Conservation (phyloP, 2,113 vertebrate species). For the Leucopternis melanops region DNA sequence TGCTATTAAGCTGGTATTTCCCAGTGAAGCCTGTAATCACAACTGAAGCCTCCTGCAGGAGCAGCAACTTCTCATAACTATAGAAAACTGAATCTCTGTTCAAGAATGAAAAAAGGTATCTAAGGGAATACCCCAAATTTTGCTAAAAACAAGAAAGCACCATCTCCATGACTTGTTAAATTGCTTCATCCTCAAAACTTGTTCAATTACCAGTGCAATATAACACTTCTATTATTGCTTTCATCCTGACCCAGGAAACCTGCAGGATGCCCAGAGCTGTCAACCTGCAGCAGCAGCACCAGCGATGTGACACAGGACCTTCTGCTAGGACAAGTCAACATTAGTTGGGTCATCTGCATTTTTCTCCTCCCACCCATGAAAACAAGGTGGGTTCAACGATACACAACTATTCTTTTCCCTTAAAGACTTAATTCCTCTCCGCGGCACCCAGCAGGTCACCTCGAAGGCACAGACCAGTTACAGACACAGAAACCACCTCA, state of each 20-base stretch:
- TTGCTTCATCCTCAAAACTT: not conserved
- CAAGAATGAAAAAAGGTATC: accelerated
- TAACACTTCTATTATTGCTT: not conserved
- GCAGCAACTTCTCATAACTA: not conserved
- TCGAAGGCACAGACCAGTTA: not conserved
- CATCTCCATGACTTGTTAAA: not conserved
- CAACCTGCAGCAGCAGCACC: not conserved
- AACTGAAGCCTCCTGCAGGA: not conserved
- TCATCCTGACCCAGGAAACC: not conserved
- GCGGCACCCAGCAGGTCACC: not conserved
- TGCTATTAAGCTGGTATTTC: not conserved
- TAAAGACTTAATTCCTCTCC: not conserved
- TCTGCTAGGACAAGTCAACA: not conserved
- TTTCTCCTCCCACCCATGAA: not conserved
- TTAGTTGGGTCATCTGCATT: not conserved
- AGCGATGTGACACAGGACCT: not conserved
- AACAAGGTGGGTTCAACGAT: not conserved
- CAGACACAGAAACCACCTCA: not conserved
- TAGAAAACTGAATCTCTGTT: not conserved
- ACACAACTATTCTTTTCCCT: not conserved
- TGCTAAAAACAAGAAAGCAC: not conserved
- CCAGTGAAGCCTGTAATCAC: not conserved
- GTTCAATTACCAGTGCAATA: too few relatives aligned
- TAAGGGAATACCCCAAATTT: not conserved
- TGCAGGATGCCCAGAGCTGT: not conserved